These are phyloP conservation scores for Strix aluco DNA, from an alignment of 2,113 vertebrate species.

Conservation along the genomic window DNA sequence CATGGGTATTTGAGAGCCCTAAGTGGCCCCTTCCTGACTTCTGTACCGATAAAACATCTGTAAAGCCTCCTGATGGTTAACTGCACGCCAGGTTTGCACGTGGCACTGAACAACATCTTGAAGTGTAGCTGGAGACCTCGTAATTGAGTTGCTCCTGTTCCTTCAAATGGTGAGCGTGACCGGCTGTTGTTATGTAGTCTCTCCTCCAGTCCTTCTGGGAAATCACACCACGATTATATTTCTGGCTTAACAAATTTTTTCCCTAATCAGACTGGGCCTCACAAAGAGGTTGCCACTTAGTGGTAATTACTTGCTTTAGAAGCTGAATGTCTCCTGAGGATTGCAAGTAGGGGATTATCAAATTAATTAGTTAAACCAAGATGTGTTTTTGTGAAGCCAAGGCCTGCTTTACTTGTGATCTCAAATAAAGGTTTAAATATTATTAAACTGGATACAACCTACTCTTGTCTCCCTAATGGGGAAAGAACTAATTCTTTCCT, in stretches of 20 bases:
- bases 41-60: neutral
- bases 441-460: neutral
- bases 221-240: constrained; percentile 52
- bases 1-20: neutral
- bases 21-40: neutral
- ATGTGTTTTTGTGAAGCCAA: constrained; percentile 54
- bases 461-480: neutral
- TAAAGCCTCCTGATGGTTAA: neutral
- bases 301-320: constrained; percentile 58
- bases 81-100: fast-evolving
- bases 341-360: constrained; percentile 61
- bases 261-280: constrained; percentile 48
- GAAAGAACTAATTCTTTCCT: neutral
- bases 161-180: neutral
- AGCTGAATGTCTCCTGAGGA: constrained; percentile 42
- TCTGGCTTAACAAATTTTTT: constrained; percentile 52
- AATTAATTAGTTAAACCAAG: constrained; percentile 69
- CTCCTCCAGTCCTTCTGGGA: constrained; percentile 40
- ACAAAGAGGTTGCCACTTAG: constrained; percentile 62
- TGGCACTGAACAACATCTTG: neutral
- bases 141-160: neutral
- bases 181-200: constrained; percentile 46
- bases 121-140: neutral
- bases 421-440: constrained; percentile 38
- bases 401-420: constrained; percentile 18